phyloP scores from a whole-genome alignment of 2,888 invertebrate genomes.

The Drosophila demipolita region DNA sequence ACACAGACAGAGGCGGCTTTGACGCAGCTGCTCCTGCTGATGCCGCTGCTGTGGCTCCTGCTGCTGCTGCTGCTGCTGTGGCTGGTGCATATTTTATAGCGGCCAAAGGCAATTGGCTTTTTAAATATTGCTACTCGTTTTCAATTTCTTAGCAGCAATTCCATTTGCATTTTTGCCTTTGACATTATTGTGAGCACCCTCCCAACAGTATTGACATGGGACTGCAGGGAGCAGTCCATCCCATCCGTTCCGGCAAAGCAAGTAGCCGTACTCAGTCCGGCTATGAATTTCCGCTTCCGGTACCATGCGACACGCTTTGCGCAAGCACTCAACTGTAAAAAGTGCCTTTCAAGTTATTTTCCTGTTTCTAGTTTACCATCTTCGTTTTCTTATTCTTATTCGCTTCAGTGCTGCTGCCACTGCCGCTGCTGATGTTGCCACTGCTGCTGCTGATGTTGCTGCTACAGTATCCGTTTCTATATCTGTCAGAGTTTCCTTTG shows the following conservation, averaged over 20 bases:
- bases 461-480: conserved; percentile 19
- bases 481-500: conserved; percentile 49
- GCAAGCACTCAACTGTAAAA: conserved; percentile 74
- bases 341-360: conserved; percentile 77
- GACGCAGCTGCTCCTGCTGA: conserved; percentile 18
- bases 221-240: conserved; percentile 41
- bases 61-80: conserved; percentile 30
- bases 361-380: conserved; percentile 60
- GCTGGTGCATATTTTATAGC: conserved; percentile 52
- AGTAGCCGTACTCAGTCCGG: conserved; percentile 65
- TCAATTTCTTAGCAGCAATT: conserved; percentile 66
- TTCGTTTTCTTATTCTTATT: conserved; percentile 31
- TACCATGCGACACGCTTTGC: conserved; percentile 66
- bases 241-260: conserved; percentile 53
- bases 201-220: conserved; percentile 65
- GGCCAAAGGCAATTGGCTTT: conserved; percentile 52
- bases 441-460: conserved; percentile 13
- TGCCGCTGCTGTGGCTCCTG: conserved; percentile 13
- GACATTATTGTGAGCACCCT: conserved; percentile 49
- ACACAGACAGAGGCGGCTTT: conserved; percentile 9
- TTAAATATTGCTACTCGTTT: conserved; percentile 69
- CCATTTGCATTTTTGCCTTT: conserved; percentile 70
- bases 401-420: conserved; percentile 4
- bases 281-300: conserved; percentile 80
- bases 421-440: conserved; percentile 13